Evolutionary conservation across 1,140 invertebrate species (phyloP).

Genomic region (Dinothrombium tinctorium): DNA sequence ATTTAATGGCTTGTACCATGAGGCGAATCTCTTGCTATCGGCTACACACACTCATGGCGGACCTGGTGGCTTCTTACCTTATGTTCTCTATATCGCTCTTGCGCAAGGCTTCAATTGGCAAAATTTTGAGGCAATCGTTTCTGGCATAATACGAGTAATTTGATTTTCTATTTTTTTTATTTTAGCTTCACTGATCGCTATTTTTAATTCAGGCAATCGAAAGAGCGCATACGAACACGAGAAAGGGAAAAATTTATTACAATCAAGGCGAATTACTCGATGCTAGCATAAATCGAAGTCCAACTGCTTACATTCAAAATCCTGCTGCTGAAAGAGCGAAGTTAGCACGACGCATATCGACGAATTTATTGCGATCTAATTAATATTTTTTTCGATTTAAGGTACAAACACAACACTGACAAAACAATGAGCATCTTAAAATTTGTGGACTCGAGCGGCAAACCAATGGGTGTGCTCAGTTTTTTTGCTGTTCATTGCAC

Average conservation of each 20-base stretch:
- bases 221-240: conserved; percentile 40
- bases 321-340: conserved; percentile 51
- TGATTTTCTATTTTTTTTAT: no score
- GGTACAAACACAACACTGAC: conserved; percentile 51
- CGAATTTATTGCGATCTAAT: no score
- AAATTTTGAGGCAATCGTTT: conserved; percentile 45
- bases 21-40: conserved; percentile 20
- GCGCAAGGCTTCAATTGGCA: conserved; percentile 57
- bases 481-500: conserved; percentile 87
- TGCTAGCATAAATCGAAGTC: conserved; percentile 72
- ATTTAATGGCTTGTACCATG: conserved; percentile 42
- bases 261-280: conserved; percentile 36
- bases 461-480: conserved; percentile 29
- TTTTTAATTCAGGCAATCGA: no score
- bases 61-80: conserved; percentile 62
- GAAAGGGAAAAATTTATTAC: conserved; percentile 39
- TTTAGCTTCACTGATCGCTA: no score
- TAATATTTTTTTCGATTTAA: no score
- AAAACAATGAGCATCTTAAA: conserved; percentile 55
- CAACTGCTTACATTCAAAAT: conserved; percentile 57
- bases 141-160: conserved; percentile 51
- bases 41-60: conserved; percentile 68
- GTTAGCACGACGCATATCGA: no score
- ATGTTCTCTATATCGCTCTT: conserved; percentile 60
- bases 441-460: conserved; percentile 31